Percentiles rank a stretch among this genome's conserved stretches.
These are phyloP conservation scores for Villa cingulata DNA, from an alignment of 2,888 invertebrate species.

Conservation along the genomic window DNA sequence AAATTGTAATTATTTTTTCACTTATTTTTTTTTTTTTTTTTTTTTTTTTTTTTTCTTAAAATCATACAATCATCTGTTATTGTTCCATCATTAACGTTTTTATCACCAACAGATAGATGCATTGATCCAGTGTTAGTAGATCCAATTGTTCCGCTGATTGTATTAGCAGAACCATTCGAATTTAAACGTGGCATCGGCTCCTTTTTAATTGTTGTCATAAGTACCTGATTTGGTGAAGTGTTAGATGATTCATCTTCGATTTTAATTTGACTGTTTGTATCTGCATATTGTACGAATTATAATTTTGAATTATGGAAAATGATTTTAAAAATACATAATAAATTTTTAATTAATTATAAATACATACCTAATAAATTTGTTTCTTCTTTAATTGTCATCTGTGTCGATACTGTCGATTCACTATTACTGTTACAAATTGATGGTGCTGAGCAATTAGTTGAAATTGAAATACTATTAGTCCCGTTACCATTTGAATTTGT, in stretches of 20 bases:
- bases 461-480: neutral
- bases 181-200: constrained; percentile 10
- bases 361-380: constrained; percentile 3
- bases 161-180: constrained; percentile 10
- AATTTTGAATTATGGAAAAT: neutral
- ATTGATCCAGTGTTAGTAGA: constrained; percentile 13
- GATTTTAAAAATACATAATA: neutral
- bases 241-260: constrained; percentile 1
- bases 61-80: constrained; percentile 9
- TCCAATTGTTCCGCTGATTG: constrained; percentile 1
- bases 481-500: neutral
- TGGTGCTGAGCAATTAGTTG: neutral
- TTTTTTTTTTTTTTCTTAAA: too few relatives aligned
- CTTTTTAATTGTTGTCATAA: constrained; percentile 6
- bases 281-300: neutral
- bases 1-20: neutral
- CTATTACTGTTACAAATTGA: neutral
- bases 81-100: neutral
- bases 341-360: neutral
- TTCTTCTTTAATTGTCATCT: constrained; percentile 7
- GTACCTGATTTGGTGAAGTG: constrained; percentile 3
- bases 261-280: neutral
- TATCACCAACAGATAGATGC: neutral
- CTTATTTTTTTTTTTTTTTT: too few relatives aligned
- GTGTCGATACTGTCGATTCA: neutral